phyloP scores from a whole-genome alignment of 2,888 invertebrate genomes.

The Gisinianus flammeolus region DNA sequence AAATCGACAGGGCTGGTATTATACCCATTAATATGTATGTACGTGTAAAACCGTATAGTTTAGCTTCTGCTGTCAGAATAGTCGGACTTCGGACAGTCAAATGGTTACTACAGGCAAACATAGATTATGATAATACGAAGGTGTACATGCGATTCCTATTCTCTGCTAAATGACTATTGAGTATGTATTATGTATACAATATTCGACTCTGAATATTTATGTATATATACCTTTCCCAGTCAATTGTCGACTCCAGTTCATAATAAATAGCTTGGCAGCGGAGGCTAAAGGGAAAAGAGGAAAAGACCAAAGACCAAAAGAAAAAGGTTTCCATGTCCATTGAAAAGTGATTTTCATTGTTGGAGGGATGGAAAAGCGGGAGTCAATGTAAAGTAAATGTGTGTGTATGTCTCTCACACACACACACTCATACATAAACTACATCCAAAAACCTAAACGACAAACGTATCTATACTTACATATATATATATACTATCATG shows the following conservation, averaged over 20 bases:
- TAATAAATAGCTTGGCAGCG: constrained; percentile 37
- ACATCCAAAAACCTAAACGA: constrained; percentile 6
- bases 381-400: constrained; percentile 28
- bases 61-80: neutral
- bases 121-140: constrained; percentile 2
- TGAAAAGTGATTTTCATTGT: constrained; percentile 37
- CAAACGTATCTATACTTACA: neutral
- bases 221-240: constrained; percentile 33
- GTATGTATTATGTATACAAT: neutral
- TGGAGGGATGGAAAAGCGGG: constrained; percentile 35
- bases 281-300: constrained; percentile 12
- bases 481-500: too few species aligned
- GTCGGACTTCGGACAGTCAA: neutral
- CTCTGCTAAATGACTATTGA: constrained; percentile 5
- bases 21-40: constrained; percentile 1
- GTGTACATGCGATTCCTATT: neutral
- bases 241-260: constrained; percentile 37
- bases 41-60: neutral
- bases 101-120: neutral
- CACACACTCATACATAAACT: neutral
- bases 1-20: constrained; percentile 8
- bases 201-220: neutral
- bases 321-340: constrained; percentile 29
- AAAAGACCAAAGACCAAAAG: neutral
- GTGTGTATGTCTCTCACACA: neutral